Evolutionary conservation across 2,888 invertebrate genomes (phyloP).

Genomic region (Coenonympha glycerion): DNA sequence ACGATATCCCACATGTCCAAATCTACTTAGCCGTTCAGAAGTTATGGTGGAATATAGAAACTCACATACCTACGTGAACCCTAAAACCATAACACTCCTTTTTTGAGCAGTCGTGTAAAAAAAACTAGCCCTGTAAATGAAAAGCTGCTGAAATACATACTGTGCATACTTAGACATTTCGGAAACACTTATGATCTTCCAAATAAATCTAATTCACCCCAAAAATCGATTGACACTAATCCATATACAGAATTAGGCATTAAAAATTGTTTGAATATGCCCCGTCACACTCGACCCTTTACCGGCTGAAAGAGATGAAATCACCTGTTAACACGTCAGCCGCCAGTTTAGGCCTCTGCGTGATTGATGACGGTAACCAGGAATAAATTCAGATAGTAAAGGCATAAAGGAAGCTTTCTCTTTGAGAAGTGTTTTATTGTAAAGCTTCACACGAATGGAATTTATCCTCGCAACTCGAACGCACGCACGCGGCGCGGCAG

Average conservation of each 20-base stretch:
- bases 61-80: no score
- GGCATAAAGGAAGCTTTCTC: constrained; percentile 30
- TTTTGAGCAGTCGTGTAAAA: no score
- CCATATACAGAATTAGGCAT: constrained; percentile 3
- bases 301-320: constrained; percentile 25
- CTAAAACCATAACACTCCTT: no score
- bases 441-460: constrained; percentile 44
- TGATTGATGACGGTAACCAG: constrained; percentile 43
- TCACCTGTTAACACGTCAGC: constrained; percentile 34
- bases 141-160: no score
- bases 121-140: no score
- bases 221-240: neutral
- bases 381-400: constrained; percentile 32
- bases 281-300: constrained; percentile 18
- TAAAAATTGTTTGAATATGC: constrained; percentile 18
- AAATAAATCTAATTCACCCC: neutral
- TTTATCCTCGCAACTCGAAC: constrained; percentile 41
- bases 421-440: constrained; percentile 43
- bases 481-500: constrained; percentile 36
- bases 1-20: no score
- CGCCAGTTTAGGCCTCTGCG: constrained; percentile 30
- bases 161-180: no score
- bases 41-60: no score
- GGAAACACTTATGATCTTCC: no score
- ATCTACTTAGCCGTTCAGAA: no score